Evolutionary conservation across 2,113 vertebrate genomes (phyloP).

Genomic region (Ibidorhyncha struthersii): DNA sequence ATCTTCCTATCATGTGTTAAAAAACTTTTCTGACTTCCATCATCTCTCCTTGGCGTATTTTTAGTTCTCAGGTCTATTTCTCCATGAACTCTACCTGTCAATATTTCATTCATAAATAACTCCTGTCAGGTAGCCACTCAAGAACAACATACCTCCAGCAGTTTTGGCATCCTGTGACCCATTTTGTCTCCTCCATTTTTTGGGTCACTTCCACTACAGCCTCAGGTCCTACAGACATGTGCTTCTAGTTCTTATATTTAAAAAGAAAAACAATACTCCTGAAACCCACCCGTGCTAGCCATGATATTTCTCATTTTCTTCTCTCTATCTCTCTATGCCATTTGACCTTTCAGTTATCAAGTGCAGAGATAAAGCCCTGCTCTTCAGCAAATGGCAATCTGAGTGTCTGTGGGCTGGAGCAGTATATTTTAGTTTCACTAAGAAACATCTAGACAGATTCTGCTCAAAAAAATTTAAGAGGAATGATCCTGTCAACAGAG

Average conservation of each 20-base stretch:
- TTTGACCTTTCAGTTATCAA: background rate
- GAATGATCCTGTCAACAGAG: background rate
- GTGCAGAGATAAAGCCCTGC: background rate
- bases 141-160: background rate
- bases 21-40: background rate
- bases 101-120: conserved; percentile 16
- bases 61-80: background rate
- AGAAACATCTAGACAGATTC: background rate
- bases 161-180: background rate
- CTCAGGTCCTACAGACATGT: background rate
- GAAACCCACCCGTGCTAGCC: background rate
- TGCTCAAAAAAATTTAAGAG: background rate
- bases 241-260: background rate
- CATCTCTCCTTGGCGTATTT: background rate
- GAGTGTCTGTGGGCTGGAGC: background rate
- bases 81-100: background rate
- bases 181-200: background rate
- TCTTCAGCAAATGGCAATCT: background rate
- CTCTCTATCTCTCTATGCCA: background rate
- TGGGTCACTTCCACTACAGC: background rate
- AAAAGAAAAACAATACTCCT: background rate
- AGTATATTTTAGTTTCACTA: background rate
- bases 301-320: background rate
- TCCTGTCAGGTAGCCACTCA: background rate
- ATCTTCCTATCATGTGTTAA: background rate